Percentiles rank a stretch among this genome's conserved stretches.
phyloP scores from a whole-genome alignment of 2,888 invertebrate genomes.

The Mythimna pallens region DNA sequence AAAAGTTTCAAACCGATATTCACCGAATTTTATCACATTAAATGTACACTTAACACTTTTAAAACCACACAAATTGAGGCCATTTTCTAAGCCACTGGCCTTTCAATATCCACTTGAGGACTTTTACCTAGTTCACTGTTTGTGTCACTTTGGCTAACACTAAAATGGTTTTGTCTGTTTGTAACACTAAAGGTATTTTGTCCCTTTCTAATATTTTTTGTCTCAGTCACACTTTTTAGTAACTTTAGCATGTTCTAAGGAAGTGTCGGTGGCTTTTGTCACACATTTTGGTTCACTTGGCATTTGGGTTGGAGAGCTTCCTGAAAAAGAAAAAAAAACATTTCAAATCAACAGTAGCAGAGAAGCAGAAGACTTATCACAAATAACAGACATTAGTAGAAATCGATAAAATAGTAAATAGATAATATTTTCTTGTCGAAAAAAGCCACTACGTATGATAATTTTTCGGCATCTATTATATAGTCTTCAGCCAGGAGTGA shows the following conservation, averaged over 20 bases:
- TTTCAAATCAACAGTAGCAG: neutral
- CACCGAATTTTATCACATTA: constrained; percentile 56
- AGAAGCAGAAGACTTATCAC: no score
- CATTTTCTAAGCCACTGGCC: constrained; percentile 26
- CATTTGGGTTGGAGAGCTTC: constrained; percentile 71
- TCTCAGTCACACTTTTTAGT: constrained; percentile 73
- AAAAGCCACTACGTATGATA: no score
- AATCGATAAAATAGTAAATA: no score
- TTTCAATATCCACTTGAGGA: constrained; percentile 18
- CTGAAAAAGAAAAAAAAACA: constrained; percentile 60
- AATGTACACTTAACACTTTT: constrained; percentile 43
- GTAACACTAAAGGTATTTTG: constrained; percentile 3
- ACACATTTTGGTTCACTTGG: constrained; percentile 74
- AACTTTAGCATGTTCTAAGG: constrained; percentile 72
- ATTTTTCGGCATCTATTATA: no score
- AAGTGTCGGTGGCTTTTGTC: constrained; percentile 76
- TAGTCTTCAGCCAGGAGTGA: no score
- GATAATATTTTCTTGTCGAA: no score
- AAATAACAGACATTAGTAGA: neutral
- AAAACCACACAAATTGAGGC: constrained; percentile 23
- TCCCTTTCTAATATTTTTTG: constrained; percentile 54
- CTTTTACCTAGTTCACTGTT: constrained; percentile 34
- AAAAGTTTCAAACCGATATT: constrained; percentile 45
- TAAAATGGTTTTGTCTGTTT: constrained; percentile 16
- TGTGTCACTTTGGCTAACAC: constrained; percentile 24